Evolutionary conservation across 2,113 vertebrate species (phyloP), one percentile per base, ranked within the genome.

Genomic region (Condylura cristata): DNA sequence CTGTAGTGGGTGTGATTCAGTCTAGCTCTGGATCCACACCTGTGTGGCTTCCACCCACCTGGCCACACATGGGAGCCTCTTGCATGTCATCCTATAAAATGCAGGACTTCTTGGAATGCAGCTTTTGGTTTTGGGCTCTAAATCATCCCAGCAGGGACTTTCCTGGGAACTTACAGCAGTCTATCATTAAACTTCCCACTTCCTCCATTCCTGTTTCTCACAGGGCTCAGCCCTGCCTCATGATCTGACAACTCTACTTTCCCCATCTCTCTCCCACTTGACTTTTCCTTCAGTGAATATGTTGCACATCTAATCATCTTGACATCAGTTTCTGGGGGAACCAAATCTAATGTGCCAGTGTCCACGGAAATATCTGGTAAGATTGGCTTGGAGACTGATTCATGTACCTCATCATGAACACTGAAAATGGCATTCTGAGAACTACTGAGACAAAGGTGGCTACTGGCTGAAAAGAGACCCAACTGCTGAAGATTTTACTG

Each of bases 31-130:
- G 58, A 26, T 14, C 5, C 7, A 16, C 28, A 46, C 13, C 44
- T 28, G 4, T 0, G 1, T 51, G 17, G 8, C 32, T 86, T 34
- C 39, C 51, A 30, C 58, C 0, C 2, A 6, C 16, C 12, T 30
- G 5, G 13, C 61, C 30, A 24, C 0, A 0, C 14, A 16, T 0
- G 0, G 13, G 53, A 8, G 53, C 34, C 58, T 20, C 17, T n/a
- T 5, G 14, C 37, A 30, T 53, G 53, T 2, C 10, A 24, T 32
- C 22, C 56, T 34, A 22, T 39, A 61, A 91, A 28, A 61, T 58
- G 32, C 48, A 61, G 17, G 44, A 51, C 28, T 92, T 46, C 10
- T 32, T 61, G 58, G 28, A 24, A 22, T 70, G 13, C 24, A 44
- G 30, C 34, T 65, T 44, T 10, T 74, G 41, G 18, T 51, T 68